These are phyloP conservation scores for Macaria notata DNA, from an alignment of 2,888 invertebrate species.

Conservation along the genomic window DNA sequence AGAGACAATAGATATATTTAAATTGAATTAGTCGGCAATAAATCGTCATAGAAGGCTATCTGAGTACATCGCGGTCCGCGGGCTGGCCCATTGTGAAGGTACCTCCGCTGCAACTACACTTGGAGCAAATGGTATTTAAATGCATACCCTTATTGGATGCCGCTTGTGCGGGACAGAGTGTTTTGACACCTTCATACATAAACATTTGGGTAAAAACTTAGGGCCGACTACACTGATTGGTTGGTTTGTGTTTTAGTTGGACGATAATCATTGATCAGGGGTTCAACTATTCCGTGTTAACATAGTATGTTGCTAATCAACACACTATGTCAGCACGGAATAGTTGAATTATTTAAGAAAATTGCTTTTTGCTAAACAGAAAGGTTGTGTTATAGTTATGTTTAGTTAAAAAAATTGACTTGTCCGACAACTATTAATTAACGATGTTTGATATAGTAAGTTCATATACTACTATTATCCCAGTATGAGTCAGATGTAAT, in stretches of 20 bases:
- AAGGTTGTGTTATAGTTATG: too few relatives aligned
- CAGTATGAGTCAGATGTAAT: too few relatives aligned
- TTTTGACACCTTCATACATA: slow-evolving; percentile 80
- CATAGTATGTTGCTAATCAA: too few relatives aligned
- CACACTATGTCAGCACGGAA: too few relatives aligned
- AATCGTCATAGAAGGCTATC: slow-evolving; percentile 80
- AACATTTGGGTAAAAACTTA: slow-evolving; percentile 60
- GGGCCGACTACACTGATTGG: slow-evolving; percentile 10
- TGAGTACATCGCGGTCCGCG: slow-evolving; percentile 58
- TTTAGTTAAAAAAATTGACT: too few relatives aligned
- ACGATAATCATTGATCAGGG: not conserved
- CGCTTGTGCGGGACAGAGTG: slow-evolving; percentile 66
- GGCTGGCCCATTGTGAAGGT: slow-evolving; percentile 54
- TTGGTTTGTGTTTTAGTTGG: not conserved
- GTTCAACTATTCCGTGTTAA: too few relatives aligned
- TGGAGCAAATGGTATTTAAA: slow-evolving; percentile 69
- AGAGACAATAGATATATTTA: slow-evolving; percentile 69
- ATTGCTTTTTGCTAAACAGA: too few relatives aligned
- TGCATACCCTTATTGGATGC: slow-evolving; percentile 66
- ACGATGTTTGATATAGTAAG: too few relatives aligned
- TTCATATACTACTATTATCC: too few relatives aligned
- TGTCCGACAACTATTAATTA: too few relatives aligned
- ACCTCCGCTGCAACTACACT: slow-evolving; percentile 16
- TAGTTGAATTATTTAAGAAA: too few relatives aligned
- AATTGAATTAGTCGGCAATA: slow-evolving; percentile 77